phyloP scores from a whole-genome alignment of 2,113 vertebrate genomes.

The Gymnocephalus cernua region DNA sequence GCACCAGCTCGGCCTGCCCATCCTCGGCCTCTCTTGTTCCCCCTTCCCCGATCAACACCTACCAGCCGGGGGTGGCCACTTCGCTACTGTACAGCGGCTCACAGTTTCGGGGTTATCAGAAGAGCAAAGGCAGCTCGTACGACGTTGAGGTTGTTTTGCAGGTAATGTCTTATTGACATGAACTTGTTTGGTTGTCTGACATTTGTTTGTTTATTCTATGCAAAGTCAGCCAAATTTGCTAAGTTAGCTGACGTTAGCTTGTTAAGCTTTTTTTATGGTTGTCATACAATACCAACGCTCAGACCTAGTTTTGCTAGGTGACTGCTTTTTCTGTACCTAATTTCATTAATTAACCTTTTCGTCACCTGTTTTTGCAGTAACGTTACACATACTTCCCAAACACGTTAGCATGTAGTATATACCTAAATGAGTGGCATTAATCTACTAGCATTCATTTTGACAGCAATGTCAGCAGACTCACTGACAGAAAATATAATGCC shows the following conservation, averaged over 20 bases:
- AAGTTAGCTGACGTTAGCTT: slow-evolving; percentile 36
- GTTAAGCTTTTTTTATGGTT: not conserved
- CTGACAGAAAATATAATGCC: not conserved
- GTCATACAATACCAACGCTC: not conserved
- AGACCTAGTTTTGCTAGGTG: slow-evolving; percentile 17
- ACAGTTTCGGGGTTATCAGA: slow-evolving; percentile 96
- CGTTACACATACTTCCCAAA: not conserved
- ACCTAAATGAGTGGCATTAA: not conserved
- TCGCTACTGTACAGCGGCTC: slow-evolving; percentile 96
- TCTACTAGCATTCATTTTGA: not conserved
- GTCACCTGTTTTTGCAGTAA: not conserved
- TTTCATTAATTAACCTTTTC: not conserved
- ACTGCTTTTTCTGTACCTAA: not conserved
- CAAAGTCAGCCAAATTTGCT: slow-evolving; percentile 33
- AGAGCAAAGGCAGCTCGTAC: slow-evolving; percentile 98
- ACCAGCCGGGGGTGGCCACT: slow-evolving; percentile 93
- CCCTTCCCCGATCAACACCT: slow-evolving; percentile 95
- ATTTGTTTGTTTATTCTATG: slow-evolving; percentile 6
- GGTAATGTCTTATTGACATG: slow-evolving; percentile 76
- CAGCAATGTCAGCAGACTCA: not conserved
- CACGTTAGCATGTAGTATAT: not conserved
- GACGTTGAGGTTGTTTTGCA: slow-evolving; percentile 97
- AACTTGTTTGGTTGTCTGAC: not conserved
- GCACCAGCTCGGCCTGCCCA: slow-evolving; percentile 79
- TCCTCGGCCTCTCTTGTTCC: slow-evolving; percentile 90